These are phyloP conservation scores for Lasioglossum villosulum DNA, from an alignment of 2,888 invertebrate genomes.

Conservation along the genomic window DNA sequence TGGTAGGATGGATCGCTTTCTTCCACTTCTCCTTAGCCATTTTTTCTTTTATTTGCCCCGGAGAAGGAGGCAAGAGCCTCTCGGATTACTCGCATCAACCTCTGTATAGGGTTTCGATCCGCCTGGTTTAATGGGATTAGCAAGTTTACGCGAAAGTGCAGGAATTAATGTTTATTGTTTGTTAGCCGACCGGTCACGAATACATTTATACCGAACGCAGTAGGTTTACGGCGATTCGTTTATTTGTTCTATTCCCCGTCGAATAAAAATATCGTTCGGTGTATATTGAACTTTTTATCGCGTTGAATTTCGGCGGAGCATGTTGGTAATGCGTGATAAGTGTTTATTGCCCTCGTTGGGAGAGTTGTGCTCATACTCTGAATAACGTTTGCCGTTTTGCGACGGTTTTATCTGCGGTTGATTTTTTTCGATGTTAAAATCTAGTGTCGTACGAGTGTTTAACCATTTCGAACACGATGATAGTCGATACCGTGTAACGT, in stretches of 20 bases:
- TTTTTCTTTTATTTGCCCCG: background rate
- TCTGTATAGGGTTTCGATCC: slow-evolving; percentile 4
- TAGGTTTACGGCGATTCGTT: background rate
- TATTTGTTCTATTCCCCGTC: background rate
- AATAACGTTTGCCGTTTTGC: background rate
- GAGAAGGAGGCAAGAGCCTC: background rate
- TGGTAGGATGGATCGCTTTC: slow-evolving; percentile 2
- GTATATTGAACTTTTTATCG: background rate
- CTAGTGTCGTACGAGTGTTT: background rate
- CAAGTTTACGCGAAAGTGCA: background rate
- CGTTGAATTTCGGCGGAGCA: background rate
- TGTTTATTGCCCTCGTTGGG: background rate
- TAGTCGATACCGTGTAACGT: too few species aligned
- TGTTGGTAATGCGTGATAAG: background rate
- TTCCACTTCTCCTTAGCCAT: background rate
- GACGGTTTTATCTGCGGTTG: background rate
- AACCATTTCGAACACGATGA: background rate
- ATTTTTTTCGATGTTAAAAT: background rate
- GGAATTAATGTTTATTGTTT: background rate
- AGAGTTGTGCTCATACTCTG: background rate
- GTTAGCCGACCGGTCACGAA: background rate
- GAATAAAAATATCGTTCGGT: background rate
- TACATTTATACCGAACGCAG: background rate
- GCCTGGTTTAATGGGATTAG: slow-evolving; percentile 1
- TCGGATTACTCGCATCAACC: slow-evolving; percentile 8